Conservation (phyloP, 2,797 vertebrate genomes). For the Acanthornis magna region DNA sequence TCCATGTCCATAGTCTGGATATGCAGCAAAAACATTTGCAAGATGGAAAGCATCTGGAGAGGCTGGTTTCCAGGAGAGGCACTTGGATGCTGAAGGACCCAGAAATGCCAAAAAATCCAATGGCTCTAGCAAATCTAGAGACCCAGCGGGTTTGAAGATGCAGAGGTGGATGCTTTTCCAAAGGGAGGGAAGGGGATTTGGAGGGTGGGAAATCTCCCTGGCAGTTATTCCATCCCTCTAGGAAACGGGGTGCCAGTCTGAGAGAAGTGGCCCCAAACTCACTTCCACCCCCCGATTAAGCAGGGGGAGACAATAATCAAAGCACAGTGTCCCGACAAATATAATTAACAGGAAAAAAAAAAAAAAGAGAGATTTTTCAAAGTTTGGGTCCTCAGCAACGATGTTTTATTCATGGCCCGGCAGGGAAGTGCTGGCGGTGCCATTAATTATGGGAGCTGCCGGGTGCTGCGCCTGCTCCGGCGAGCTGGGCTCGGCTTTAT, state of each 20-base stretch:
- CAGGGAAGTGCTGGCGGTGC: constrained; percentile 19
- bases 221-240: not conserved
- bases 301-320: constrained; percentile 14
- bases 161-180: not conserved
- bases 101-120: not conserved
- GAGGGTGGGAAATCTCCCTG: not conserved
- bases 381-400: constrained; percentile 1
- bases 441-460: constrained; percentile 65
- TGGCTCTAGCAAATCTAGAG: not conserved
- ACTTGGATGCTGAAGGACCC: not conserved
- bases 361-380: constrained; percentile 45
- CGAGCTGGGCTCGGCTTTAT: constrained; percentile 23
- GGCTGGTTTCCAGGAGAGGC: not conserved
- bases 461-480: not conserved
- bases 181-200: not conserved
- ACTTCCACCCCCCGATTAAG: not conserved
- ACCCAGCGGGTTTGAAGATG: not conserved
- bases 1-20: not conserved
- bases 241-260: not conserved
- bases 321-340: constrained; percentile 5
- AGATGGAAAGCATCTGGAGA: not conserved
- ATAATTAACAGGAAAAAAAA: constrained; percentile 19
- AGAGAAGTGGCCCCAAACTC: not conserved
- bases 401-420: constrained; percentile 75
- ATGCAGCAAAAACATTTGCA: not conserved